Evolutionary conservation across 2,797 vertebrate genomes (phyloP), one percentile per base, ranked within the genome.

Genomic region (Gadopsis bispinosus): DNA sequence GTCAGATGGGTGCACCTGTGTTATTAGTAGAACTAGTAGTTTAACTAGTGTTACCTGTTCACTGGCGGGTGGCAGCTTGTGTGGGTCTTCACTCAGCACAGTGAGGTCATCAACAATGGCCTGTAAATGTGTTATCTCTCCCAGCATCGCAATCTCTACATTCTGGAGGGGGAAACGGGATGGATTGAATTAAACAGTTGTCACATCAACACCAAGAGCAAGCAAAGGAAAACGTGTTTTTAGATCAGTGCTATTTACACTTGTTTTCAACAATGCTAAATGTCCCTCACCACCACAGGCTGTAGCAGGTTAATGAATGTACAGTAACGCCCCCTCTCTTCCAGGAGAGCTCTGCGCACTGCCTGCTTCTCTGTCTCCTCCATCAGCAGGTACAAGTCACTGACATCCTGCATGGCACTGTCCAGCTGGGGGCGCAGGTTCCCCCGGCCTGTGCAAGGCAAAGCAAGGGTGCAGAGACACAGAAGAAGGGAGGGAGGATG

Each of bases 351-450:
- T 75, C 97, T 94, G 89, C 98, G 97, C 69, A 99, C 97, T 0
- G 98, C 97, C 95, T 99, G 98, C 90, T 98, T 98, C 95, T 99
- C 98, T 0, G 97, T 99, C 94, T 99, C 98, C 92, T 99, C 97
- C 96, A 99, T 96, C 77, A 99, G 92, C 86, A 99, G 94, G 89
- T 98, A 99, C 96, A 99, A 93, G 92, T 99, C 98, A 0, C 96
- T 99, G 85, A 99, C 97, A 0, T 99, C 98, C 93, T 99, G 98
- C 89, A 99, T 97, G 0, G 98, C 98, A 0, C 96, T 97, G 95
- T 99, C 96, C 94, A 99, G 94, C 95, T 98, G 97, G 4, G 97
- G 98, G 89, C 97, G 97, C 86, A 99, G 90, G 83, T 99, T 98
- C 11, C 98, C 98, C 80, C 97, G 96, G 75, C 98, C 98, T 99